Evolutionary conservation across 2,797 vertebrate genomes (phyloP), one percentile per base, ranked within the genome.

Genomic region (Sebastes alutus): DNA sequence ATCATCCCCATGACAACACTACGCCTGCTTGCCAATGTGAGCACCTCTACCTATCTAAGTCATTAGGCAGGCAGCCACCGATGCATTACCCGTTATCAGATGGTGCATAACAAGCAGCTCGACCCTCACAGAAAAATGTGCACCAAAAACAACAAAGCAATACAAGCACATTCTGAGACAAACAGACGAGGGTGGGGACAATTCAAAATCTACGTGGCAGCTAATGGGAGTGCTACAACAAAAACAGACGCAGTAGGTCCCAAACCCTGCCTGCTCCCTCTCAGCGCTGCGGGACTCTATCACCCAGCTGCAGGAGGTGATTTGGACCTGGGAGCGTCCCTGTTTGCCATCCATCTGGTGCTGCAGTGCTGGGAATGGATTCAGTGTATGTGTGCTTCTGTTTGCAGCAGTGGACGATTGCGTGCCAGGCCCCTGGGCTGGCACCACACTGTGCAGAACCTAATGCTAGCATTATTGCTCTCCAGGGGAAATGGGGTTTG

Each of bases 1-100:
- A 74, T 85, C 72, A 83, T 92, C 82, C 86, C 91, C 88, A 91
- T 94, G 92, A 93, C 91, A 94, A 92, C 90, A 63, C 72, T 49
- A 73, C 12, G 23, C 77, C 66, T 60, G 59, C 72, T 30, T 77
- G 73, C 88, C 87, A 83, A 78, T n/a, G 46, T 12, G 80, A 88
- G 82, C 77, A 84, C 77, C 77, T 90, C 84, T 25, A 80, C 88
- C 78, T 84, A 79, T 88, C 72, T 63, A 55, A 89, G 83, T 84
- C 83, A 91, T 92, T 84, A 92, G 85, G 82, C 86, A 82, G 77
- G 56, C 68, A 71, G 75, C 77, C 79, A 86, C 73, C 2, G 27
- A 78, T 84, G 81, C 79, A 66, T 87, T 77, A 68, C 55, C 72
- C 46, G 35, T 64, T 75, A 86, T 86, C 81, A 89, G 78, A 80